These are phyloP conservation scores for Anomalospiza imberbis DNA, from an alignment of 2,797 vertebrate genomes.

Conservation along the genomic window DNA sequence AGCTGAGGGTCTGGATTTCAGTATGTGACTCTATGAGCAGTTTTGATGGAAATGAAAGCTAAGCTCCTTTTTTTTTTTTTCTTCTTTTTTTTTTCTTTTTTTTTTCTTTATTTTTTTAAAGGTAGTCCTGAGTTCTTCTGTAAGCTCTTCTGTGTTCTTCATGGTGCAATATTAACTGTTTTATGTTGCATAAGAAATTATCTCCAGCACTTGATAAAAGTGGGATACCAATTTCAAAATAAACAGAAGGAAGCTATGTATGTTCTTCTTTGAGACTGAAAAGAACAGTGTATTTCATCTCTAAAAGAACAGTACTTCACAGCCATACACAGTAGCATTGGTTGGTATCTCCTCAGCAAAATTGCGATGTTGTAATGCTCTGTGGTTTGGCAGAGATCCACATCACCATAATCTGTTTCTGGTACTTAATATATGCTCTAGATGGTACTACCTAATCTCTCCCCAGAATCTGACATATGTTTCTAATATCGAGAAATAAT, in stretches of 20 bases:
- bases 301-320: not conserved
- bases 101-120: no score
- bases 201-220: not conserved
- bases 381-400: constrained; percentile 34
- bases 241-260: not conserved
- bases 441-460: not conserved
- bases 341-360: not conserved
- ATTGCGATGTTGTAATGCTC: constrained; percentile 1
- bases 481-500: constrained; percentile 5
- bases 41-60: not conserved
- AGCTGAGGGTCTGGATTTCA: not conserved
- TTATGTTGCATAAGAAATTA: not conserved
- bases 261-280: constrained; percentile 2
- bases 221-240: not conserved
- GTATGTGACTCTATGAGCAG: not conserved
- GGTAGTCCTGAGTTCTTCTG: not conserved
- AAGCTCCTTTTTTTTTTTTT: not conserved
- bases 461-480: not conserved
- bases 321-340: not conserved
- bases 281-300: constrained; percentile 20
- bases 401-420: not conserved
- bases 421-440: not conserved
- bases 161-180: not conserved
- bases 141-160: not conserved
- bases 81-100: no score